These are phyloP conservation scores for Drosophila eohydei DNA, from an alignment of 2,888 invertebrate species.

Conservation along the genomic window DNA sequence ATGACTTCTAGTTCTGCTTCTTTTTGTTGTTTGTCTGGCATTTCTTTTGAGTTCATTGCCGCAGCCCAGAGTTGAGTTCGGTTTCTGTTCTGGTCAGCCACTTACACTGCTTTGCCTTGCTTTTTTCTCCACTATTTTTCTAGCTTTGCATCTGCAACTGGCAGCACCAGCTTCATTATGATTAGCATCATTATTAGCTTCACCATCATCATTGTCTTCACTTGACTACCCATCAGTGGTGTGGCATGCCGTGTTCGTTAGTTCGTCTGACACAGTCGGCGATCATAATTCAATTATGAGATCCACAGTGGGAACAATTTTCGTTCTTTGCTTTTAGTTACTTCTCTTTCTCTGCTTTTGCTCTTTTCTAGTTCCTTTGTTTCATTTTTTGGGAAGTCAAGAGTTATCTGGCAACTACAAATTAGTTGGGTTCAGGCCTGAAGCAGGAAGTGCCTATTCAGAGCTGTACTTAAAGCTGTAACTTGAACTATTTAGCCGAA, in stretches of 20 bases:
- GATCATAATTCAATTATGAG: constrained; percentile 77
- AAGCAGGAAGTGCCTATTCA: constrained; percentile 25
- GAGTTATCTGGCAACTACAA: constrained; percentile 20
- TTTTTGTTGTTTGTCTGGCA: constrained; percentile 65
- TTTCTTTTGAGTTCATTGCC: constrained; percentile 78
- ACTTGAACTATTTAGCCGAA: not conserved
- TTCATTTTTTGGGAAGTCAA: constrained; percentile 5
- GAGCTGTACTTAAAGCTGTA: constrained; percentile 3
- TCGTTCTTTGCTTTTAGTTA: constrained; percentile 13
- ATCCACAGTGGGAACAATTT: constrained; percentile 39
- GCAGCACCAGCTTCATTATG: constrained; percentile 28
- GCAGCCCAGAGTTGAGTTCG: constrained; percentile 31
- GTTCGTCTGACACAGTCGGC: constrained; percentile 61
- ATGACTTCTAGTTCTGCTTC: constrained; percentile 22
- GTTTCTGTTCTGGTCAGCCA: constrained; percentile 32
- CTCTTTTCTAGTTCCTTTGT: constrained; percentile 7
- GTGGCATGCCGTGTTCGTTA: constrained; percentile 63
- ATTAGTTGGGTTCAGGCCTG: constrained; percentile 28
- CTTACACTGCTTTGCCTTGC: constrained; percentile 57
- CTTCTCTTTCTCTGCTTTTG: not conserved
- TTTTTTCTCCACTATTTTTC: constrained; percentile 8
- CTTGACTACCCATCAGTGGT: constrained; percentile 63
- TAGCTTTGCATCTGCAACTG: constrained; percentile 57
- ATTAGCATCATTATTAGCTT: constrained; percentile 16
- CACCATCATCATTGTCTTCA: constrained; percentile 46